Evolutionary conservation across 2,888 invertebrate genomes (phyloP).

Genomic region (Drosophila suboccidentalis): DNA sequence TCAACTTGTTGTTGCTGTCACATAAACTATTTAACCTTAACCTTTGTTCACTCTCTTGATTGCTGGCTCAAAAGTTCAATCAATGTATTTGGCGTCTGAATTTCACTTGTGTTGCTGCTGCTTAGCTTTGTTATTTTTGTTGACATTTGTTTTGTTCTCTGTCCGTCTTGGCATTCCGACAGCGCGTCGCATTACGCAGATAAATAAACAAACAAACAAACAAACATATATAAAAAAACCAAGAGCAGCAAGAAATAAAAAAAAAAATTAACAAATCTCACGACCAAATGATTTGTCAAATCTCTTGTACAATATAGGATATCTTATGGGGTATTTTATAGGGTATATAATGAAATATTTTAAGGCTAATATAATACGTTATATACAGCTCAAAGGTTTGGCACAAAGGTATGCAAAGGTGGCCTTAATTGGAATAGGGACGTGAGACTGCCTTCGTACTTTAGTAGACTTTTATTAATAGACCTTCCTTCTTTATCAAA

Average conservation of each 20-base stretch:
- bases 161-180: conserved; percentile 45
- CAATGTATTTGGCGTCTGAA: background rate
- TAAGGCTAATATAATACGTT: too few relatives aligned
- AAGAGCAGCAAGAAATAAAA: conserved; percentile 5
- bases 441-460: too few relatives aligned
- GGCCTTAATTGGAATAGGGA: too few relatives aligned
- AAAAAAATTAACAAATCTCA: background rate
- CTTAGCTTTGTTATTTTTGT: conserved; percentile 1
- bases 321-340: background rate
- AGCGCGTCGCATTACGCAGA: conserved; percentile 56
- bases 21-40: background rate
- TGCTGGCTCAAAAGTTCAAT: background rate
- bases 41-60: background rate
- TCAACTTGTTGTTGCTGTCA: background rate
- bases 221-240: conserved; percentile 29
- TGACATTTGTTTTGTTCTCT: conserved; percentile 31
- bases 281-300: background rate
- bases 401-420: too few relatives aligned
- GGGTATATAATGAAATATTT: background rate
- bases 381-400: too few relatives aligned
- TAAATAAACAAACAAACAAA: conserved; percentile 46
- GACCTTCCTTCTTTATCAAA: too few relatives aligned
- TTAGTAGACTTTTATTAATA: too few relatives aligned
- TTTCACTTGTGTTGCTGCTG: background rate
- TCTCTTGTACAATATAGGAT: background rate